Conservation (phyloP, 23 tunicate genomes). For the Halocynthia aurantium region DNA sequence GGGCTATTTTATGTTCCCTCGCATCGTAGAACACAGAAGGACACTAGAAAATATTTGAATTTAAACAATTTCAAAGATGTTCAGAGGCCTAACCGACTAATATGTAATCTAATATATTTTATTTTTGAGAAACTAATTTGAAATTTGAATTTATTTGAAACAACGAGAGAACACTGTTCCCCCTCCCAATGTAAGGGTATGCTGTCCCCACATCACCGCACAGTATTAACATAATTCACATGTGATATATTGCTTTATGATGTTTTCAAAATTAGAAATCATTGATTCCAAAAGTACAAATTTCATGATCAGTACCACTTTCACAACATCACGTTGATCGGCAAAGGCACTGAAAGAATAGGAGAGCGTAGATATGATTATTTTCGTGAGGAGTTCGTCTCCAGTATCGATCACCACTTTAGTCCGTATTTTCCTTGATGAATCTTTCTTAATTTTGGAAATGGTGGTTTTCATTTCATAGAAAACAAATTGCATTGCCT, state of each 20-base stretch:
- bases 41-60: neutral
- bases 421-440: slow-evolving; percentile 6
- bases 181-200: too few relatives aligned
- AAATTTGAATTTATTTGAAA: too few relatives aligned
- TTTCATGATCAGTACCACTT: slow-evolving; percentile 12
- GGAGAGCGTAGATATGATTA: slow-evolving; percentile 10
- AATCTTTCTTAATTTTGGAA: neutral
- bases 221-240: too few relatives aligned
- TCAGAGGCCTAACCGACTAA: too few relatives aligned
- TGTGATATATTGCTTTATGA: too few relatives aligned
- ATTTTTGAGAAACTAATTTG: too few relatives aligned
- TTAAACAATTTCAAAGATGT: too few relatives aligned
- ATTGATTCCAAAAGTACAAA: too few relatives aligned
- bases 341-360: neutral
- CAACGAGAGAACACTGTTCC: too few relatives aligned
- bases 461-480: slow-evolving; percentile 6
- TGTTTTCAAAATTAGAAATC: too few relatives aligned
- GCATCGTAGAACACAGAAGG: slow-evolving; percentile 22
- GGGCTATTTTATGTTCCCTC: slow-evolving; percentile 11
- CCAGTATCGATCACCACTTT: slow-evolving; percentile 13
- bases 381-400: slow-evolving; percentile 5
- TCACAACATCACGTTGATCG: slow-evolving; percentile 1
- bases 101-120: too few relatives aligned
- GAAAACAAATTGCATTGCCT: slow-evolving; percentile 27
- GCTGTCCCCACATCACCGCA: too few relatives aligned